Evolutionary conservation across 2,888 invertebrate species (phyloP), one percentile per base, ranked within the genome.

Genomic region (Dryomyza anilis): DNA sequence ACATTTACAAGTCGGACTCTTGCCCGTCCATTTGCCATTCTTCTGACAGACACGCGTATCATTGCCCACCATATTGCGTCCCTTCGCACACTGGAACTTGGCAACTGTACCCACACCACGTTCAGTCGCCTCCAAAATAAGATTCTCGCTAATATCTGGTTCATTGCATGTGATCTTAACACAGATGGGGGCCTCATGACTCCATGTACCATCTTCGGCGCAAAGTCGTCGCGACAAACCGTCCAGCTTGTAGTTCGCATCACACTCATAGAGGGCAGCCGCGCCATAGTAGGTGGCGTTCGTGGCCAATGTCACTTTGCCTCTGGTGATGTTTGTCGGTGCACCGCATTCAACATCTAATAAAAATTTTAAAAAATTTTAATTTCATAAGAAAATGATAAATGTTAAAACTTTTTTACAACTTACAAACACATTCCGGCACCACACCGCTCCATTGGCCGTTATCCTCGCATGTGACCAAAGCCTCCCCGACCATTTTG

Each of bases 201-300:
- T 93, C 96, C 95, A 96, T 0, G 94, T 94, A 57, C 92, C 94
- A 77, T 95, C 92, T 76, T 95, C 95, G 61, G 93, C 87, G 76
- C 95, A 96, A 59, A 94, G 82, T 66, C 95, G 84, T 60, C 95
- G 86, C 2, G 93, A 92, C 3, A 93, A 92, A 0, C 95, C 95
- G 71, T 92, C 91, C 12, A 95, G 84, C 77, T 91, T 90, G 83
- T 88, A 95, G 77, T 94, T 91, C 2, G 87, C 85, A 64, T 92
- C 87, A 76, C 96, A 96, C 72, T 93, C 91, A 78, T 96, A 96
- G 7, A 94, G 85, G 0, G 89, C 94, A 2, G 92, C 89, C 0
- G 94, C 92, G 0, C 95, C 95, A 74, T 95, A 94, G 79, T 94
- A 94, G 0, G 95, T 95, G 0, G 90, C 93, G 79, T 95, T 95